Evolutionary conservation across 2,113 vertebrate species (phyloP), one percentile per base, ranked within the genome.

Genomic region (Thunnus thynnus): DNA sequence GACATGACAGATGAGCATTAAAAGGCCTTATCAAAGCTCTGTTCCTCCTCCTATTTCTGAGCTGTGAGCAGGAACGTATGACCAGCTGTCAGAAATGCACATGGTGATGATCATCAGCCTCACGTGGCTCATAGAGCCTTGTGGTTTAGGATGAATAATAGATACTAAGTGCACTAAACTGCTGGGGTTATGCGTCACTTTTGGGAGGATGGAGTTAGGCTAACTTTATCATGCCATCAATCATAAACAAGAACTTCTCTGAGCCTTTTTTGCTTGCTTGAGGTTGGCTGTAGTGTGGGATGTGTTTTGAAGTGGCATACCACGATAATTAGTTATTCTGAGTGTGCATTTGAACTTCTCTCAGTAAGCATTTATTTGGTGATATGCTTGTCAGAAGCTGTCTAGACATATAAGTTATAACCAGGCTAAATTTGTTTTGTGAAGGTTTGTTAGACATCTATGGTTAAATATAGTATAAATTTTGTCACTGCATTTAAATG

Each of bases 71-170:
- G 41, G 27, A 85, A 67, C 13, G 16, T 52, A 62, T 73, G 77
- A 82, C 58, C 18, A 11, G 46, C 85, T 88, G 84, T 92, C 76
- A 85, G 78, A 83, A 82, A 52, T 46, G 52, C 71, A 78, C 76
- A 77, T 73, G 73, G 66, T 46, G 61, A 77, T 44, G 75, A 74
- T 83, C 72, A 64, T 78, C 41, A 75, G 66, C 60, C 72, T 78
- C 79, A 77, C 47, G 32, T 79, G 80, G 75, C 78, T 77, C 73
- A 61, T 72, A 22, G 32, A 72, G 70, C 56, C 72, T 82, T 74
- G 78, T 86, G 78, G 74, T 85, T 88, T 66, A 41, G 64, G 68
- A 89, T 94, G 83, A 93, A 93, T 92, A 88, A 93, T 92, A 36
- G 52, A 93, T 91, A 63, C 41, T 90, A 84, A 90, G 86, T 91